These are phyloP conservation scores for Herpetotheres cachinnans DNA, from an alignment of 2,113 vertebrate species.

Conservation along the genomic window DNA sequence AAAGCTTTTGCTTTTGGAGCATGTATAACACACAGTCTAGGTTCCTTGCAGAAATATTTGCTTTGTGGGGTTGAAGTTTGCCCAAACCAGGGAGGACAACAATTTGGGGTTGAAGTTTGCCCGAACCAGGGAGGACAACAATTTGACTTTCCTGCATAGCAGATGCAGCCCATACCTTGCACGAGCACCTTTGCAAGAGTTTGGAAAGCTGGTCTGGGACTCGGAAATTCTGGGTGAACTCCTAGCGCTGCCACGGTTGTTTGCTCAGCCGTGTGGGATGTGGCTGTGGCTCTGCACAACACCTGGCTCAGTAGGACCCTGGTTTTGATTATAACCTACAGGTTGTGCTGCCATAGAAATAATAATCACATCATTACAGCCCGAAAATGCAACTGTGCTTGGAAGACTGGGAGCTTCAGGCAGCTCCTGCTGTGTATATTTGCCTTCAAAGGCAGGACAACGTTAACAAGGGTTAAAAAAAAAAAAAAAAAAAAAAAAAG, in stretches of 20 bases:
- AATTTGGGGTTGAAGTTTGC: not conserved
- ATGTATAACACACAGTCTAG: no score
- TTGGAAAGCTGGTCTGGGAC: not conserved
- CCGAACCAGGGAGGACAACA: not conserved
- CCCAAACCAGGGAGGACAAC: not conserved
- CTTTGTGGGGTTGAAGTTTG: not conserved
- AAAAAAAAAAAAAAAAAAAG: not conserved
- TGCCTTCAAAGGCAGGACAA: not conserved
- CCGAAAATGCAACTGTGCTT: not conserved
- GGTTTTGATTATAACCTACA: not conserved
- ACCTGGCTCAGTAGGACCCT: not conserved
- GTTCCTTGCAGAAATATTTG: not conserved
- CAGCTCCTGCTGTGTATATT: not conserved
- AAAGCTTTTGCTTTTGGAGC: not conserved
- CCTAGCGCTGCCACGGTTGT: fast-evolving
- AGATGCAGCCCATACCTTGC: not conserved
- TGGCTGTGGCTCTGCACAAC: not conserved
- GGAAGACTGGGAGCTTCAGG: not conserved
- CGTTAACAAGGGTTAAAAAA: not conserved
- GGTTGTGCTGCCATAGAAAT: not conserved
- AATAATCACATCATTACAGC: not conserved
- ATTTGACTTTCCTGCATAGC: not conserved
- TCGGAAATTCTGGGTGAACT: not conserved
- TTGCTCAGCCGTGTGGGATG: not conserved
- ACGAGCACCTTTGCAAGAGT: no score